Evolutionary conservation across 2,113 vertebrate species (phyloP).

Genomic region (Clarias macrocephalus): DNA sequence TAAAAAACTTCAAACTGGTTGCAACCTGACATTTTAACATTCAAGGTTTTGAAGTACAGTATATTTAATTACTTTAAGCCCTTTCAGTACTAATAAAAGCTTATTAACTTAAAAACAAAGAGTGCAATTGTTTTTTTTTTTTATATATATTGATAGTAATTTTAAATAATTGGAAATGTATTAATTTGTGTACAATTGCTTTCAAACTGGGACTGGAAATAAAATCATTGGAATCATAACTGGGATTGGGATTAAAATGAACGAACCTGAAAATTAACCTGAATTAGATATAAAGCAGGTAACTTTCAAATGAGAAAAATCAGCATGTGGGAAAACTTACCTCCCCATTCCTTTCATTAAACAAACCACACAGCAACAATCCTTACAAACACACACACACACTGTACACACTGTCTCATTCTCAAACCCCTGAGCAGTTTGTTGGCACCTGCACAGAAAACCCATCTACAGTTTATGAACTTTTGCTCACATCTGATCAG

Average conservation of each 20-base stretch:
- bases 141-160: not conserved
- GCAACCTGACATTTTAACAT: not conserved
- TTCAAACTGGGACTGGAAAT: not conserved
- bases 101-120: not conserved
- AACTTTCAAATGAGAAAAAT: not conserved
- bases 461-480: not conserved
- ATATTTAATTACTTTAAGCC: not conserved
- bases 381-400: not conserved
- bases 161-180: not conserved
- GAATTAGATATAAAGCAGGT: not conserved
- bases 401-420: not conserved
- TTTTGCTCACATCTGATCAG: not conserved
- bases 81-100: not conserved
- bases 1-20: not conserved
- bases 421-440: not conserved
- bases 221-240: too few relatives aligned
- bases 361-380: not conserved
- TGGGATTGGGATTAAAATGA: not conserved
- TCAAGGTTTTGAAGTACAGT: not conserved
- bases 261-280: not conserved
- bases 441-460: not conserved
- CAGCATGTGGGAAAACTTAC: not conserved
- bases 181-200: not conserved
- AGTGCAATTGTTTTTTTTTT: not conserved
- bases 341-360: not conserved